Evolutionary conservation across 1,140 invertebrate species (phyloP).

Genomic region (Venustaconcha ellipsiformis): DNA sequence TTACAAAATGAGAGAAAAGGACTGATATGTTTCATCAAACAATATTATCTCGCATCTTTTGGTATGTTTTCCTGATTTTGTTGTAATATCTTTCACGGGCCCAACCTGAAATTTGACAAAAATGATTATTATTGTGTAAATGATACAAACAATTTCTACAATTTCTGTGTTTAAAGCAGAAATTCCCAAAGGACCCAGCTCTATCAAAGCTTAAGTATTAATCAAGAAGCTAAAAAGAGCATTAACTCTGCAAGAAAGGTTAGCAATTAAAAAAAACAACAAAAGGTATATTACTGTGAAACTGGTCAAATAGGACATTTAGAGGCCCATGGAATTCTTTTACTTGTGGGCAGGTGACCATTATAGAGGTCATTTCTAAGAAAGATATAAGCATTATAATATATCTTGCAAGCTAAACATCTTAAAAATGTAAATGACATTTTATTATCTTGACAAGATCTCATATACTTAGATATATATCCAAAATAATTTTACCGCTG

Average conservation of each 20-base stretch:
- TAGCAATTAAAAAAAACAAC: neutral
- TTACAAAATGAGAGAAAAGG: constrained; percentile 56
- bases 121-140: neutral
- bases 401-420: no score
- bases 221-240: neutral
- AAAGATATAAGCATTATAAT: no score
- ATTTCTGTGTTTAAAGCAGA: no score
- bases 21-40: constrained; percentile 59
- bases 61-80: constrained; percentile 54
- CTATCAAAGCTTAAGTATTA: neutral
- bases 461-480: no score
- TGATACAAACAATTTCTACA: neutral
- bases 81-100: constrained; percentile 50
- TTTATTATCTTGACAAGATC: no score
- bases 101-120: constrained; percentile 45
- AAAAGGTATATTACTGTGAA: neutral
- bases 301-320: no score
- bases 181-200: no score
- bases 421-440: no score
- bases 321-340: no score
- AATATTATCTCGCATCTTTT: constrained; percentile 60
- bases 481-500: no score
- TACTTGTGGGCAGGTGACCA: no score
- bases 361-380: no score
- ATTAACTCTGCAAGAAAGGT: neutral